These are phyloP conservation scores for Sebastiscus albofasciatus DNA, from an alignment of 2,797 vertebrate genomes.

Conservation along the genomic window DNA sequence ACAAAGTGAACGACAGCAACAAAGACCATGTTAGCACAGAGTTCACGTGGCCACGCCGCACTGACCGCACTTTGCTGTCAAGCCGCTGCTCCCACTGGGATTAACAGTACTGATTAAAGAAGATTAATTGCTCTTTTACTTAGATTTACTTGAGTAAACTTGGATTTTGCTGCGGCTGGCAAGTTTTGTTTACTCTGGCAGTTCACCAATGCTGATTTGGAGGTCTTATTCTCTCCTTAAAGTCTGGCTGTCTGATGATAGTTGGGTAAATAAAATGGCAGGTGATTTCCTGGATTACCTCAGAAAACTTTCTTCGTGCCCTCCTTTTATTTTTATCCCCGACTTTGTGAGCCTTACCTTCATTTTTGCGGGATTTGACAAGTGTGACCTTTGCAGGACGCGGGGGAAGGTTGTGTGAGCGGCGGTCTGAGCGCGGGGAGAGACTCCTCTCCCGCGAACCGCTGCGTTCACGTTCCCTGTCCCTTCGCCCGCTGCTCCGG, in stretches of 20 bases:
- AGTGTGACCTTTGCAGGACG: constrained; percentile 97
- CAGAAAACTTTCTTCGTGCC: not conserved
- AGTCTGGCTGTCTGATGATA: constrained; percentile 25
- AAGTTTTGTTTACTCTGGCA: constrained; percentile 69
- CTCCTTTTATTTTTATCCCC: constrained; percentile 20
- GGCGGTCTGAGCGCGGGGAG: constrained; percentile 93
- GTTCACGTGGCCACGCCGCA: constrained; percentile 50
- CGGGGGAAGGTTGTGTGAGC: constrained; percentile 91
- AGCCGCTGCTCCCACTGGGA: constrained; percentile 57
- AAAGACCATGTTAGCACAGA: constrained; percentile 78
- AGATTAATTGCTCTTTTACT: constrained; percentile 81
- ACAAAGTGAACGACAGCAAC: constrained; percentile 83
- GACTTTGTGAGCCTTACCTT: constrained; percentile 90
- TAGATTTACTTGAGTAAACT: constrained; percentile 72
- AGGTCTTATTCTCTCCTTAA: constrained; percentile 55
- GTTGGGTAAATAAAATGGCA: constrained; percentile 16
- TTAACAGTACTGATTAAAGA: constrained; percentile 73
- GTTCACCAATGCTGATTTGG: constrained; percentile 62
- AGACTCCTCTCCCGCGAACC: constrained; percentile 93
- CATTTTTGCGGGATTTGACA: constrained; percentile 97
- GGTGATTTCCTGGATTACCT: constrained; percentile 25
- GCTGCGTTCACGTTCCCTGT: constrained; percentile 87
- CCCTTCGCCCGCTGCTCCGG: constrained; percentile 74
- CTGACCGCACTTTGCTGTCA: constrained; percentile 44
- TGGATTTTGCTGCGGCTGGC: constrained; percentile 66